phyloP scores from a whole-genome alignment of 2,888 invertebrate species.

The Dexiosoma caninum region DNA sequence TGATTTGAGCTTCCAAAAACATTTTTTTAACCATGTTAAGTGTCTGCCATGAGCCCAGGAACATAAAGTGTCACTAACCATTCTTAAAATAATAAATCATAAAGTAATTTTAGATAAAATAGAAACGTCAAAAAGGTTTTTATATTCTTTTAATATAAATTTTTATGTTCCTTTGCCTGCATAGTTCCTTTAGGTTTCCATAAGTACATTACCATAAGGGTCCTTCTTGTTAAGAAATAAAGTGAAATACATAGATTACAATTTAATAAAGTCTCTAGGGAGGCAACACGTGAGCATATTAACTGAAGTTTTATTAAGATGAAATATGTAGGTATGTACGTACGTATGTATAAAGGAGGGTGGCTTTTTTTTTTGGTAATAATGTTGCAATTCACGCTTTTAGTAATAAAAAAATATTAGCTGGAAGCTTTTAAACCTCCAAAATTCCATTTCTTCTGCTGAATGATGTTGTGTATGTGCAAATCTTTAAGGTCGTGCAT shows the following conservation, averaged over 20 bases:
- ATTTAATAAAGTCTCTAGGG: slow-evolving; percentile 75
- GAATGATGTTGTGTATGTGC: too few species aligned
- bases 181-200: slow-evolving; percentile 14
- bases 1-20: too few species aligned
- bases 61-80: slow-evolving; percentile 41
- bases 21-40: too few species aligned
- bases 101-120: slow-evolving; percentile 52
- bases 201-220: slow-evolving; percentile 29
- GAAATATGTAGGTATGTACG: too few species aligned
- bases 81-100: slow-evolving; percentile 53
- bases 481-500: too few species aligned
- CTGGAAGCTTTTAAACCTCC: too few species aligned
- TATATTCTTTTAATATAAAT: not conserved
- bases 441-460: too few species aligned
- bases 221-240: not conserved
- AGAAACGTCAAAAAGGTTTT: slow-evolving; percentile 26
- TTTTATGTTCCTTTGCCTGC: not conserved
- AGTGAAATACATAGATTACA: slow-evolving; percentile 42
- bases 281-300: slow-evolving; percentile 73
- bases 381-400: not conserved
- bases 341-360: not conserved
- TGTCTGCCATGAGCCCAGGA: not conserved
- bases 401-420: too few species aligned
- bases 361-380: not conserved
- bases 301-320: slow-evolving; percentile 54